Percentiles rank a stretch among this genome's conserved stretches.
These are phyloP conservation scores for Centruroides sculpturatus DNA, from an alignment of 1,140 invertebrate genomes.

Conservation along the genomic window DNA sequence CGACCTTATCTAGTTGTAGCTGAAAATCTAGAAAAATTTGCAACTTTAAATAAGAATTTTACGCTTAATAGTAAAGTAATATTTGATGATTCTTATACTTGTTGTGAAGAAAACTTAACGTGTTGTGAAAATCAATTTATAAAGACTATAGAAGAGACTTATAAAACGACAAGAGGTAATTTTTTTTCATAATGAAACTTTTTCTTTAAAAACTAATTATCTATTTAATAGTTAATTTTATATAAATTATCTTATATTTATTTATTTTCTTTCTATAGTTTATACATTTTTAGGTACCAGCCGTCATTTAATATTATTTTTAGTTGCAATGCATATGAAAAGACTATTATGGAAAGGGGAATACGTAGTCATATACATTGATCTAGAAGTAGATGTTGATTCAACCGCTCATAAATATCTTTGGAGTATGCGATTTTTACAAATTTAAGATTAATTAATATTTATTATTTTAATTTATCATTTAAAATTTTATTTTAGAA, in stretches of 20 bases:
- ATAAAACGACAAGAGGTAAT: constrained; percentile 58
- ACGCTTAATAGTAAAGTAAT: constrained; percentile 41
- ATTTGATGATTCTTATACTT: constrained; percentile 51
- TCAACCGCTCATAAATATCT: constrained; percentile 69
- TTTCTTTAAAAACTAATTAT: too few species aligned
- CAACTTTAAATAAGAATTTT: constrained; percentile 41
- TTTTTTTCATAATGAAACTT: too few species aligned
- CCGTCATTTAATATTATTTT: constrained; percentile 67
- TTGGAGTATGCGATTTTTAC: constrained; percentile 39
- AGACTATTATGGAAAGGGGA: constrained; percentile 76
- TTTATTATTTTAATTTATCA: too few species aligned
- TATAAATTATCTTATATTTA: too few species aligned
- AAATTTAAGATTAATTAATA: too few species aligned
- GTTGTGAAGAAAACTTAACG: constrained; percentile 50
- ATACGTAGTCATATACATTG: constrained; percentile 89
- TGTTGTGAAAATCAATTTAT: constrained; percentile 66
- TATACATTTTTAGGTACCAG: constrained; percentile 79
- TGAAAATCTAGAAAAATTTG: constrained; percentile 5
- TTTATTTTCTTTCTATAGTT: constrained; percentile 31
- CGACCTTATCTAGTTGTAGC: constrained; percentile 55
- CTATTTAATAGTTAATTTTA: too few species aligned
- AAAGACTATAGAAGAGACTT: constrained; percentile 71
- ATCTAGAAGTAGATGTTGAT: constrained; percentile 57
- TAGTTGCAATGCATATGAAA: constrained; percentile 72
- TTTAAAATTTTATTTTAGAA: too few species aligned